These are phyloP conservation scores for Ornithorhynchus anatinus DNA, from an alignment of 2,113 vertebrate genomes.

Conservation along the genomic window DNA sequence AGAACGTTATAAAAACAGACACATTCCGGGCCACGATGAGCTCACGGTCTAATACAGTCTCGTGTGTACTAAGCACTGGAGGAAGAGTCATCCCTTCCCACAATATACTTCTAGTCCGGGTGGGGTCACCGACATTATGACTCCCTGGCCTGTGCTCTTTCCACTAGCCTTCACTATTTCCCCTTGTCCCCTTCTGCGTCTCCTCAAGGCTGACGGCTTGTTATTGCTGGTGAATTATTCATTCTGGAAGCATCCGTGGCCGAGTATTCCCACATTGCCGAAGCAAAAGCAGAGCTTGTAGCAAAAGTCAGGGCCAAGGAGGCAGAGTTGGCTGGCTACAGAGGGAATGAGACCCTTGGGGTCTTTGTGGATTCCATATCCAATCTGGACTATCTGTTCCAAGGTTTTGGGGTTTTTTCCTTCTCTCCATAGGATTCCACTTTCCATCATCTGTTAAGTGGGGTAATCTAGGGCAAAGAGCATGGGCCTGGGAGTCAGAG, in stretches of 20 bases:
- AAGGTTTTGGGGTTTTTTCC: neutral
- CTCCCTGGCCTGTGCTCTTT: no score
- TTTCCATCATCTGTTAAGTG: neutral
- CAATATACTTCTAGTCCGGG: no score
- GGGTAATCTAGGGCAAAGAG: neutral
- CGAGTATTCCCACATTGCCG: neutral
- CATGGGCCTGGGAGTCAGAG: no score
- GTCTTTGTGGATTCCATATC: no score
- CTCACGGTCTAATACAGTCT: no score
- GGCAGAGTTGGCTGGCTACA: neutral
- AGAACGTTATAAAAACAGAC: no score
- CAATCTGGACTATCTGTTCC: neutral
- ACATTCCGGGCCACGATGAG: no score
- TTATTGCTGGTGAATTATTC: neutral
- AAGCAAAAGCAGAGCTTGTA: neutral
- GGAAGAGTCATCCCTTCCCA: no score
- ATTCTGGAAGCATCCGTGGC: accelerated
- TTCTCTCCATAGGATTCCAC: neutral
- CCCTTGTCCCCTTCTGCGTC: neutral
- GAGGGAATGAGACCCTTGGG: no score
- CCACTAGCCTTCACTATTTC: neutral
- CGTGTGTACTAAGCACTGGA: no score
- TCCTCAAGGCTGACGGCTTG: neutral
- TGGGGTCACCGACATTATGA: no score
- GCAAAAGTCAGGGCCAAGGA: neutral